These are phyloP conservation scores for Lepus timidus DNA, from an alignment of 2,113 vertebrate species.

Conservation along the genomic window DNA sequence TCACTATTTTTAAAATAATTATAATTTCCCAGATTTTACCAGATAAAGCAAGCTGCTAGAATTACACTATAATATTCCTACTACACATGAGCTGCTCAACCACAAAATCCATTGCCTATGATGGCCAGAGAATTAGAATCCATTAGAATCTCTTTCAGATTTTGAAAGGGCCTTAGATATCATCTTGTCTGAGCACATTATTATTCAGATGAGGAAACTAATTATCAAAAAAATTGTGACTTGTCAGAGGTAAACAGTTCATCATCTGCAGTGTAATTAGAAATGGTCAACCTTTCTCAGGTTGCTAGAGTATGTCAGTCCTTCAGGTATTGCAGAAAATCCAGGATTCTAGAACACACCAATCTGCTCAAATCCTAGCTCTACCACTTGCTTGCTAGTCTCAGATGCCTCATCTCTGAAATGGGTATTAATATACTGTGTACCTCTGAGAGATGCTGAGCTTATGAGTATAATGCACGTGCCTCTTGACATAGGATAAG, in stretches of 20 bases:
- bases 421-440: neutral
- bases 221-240: neutral
- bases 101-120: neutral
- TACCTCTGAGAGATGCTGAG: neutral
- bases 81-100: neutral
- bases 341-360: neutral
- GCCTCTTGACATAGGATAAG: neutral
- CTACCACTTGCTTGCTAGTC: too few species aligned
- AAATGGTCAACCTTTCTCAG: neutral
- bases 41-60: neutral
- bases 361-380: neutral
- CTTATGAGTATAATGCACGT: neutral
- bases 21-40: neutral
- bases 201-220: slow-evolving; percentile 20
- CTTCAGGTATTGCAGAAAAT: neutral
- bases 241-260: neutral
- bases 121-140: neutral
- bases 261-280: neutral
- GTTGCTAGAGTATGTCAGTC: neutral
- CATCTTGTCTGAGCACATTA: neutral
- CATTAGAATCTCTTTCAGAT: neutral
- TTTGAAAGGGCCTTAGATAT: neutral
- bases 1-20: neutral
- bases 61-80: neutral
- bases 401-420: slow-evolving; percentile 3